Evolutionary conservation across 2,797 vertebrate genomes (phyloP).

Genomic region (Platyrinchus mystaceus): DNA sequence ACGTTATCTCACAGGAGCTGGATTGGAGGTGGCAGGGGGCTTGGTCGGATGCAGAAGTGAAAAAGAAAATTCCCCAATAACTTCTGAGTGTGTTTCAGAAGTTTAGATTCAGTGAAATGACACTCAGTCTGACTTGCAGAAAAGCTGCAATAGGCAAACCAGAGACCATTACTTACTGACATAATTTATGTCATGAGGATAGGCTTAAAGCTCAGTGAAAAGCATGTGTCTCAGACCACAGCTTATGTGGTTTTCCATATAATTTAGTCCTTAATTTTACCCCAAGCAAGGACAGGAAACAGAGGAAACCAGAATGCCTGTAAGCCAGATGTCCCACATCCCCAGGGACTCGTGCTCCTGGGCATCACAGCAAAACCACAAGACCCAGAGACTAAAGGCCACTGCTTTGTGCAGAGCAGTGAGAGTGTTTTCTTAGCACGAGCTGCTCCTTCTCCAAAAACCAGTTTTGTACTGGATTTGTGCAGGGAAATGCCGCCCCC

Average conservation of each 20-base stretch:
- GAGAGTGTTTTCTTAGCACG: not conserved
- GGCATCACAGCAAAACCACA: not conserved
- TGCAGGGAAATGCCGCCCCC: slow-evolving; percentile 50
- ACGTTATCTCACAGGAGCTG: not conserved
- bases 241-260: not conserved
- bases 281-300: not conserved
- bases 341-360: not conserved
- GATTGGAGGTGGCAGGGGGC: not conserved
- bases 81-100: not conserved
- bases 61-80: not conserved
- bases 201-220: not conserved
- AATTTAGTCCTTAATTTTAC: not conserved
- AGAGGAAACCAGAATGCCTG: not conserved
- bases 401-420: not conserved
- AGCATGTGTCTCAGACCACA: not conserved
- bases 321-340: not conserved
- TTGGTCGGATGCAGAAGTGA: not conserved
- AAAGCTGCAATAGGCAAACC: not conserved
- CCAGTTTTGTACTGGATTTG: not conserved
- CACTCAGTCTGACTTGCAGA: not conserved
- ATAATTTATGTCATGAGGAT: not conserved
- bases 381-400: not conserved
- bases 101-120: not conserved
- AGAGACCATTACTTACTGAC: not conserved
- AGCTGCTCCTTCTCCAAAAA: not conserved